Evolutionary conservation across 2,888 invertebrate species (phyloP), one percentile per base, ranked within the genome.

Genomic region (Aleiodes leptofemur): DNA sequence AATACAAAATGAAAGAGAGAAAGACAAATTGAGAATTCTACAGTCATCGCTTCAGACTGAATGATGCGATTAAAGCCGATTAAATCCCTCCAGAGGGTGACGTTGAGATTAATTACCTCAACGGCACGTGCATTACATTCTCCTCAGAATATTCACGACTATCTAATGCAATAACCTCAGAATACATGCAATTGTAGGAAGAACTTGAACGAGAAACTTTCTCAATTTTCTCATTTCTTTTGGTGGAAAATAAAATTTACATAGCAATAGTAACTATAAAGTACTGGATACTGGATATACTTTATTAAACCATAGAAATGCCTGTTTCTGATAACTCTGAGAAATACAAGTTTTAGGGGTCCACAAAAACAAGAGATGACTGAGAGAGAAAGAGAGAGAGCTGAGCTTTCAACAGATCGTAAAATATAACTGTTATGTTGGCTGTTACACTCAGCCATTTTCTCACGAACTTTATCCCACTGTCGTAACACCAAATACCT

Each of bases 51-150:
- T 3, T 43, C n/a, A 1, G 61, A 43, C 43, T n/a, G 61, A 9
- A 16, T 23, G 50, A 43, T 38, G 8, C 43, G 43, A 69, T 69
- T 69, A 69, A 69, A 69, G 69, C 11, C 43, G 56, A 69, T 69
- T 69, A 56, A 43, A 43, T 69, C 56, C 56, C 43, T 23, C 38
- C 11, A 4, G 29, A 69, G 43, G 69, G 43, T 69, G 69, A 56
- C 16, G 34, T 9, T 23, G 43, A 56, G 56, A 69, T 69, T 69
- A 69, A 69, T 69, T 69, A 38, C 56, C 16, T 4, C 11, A 16
- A 38, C 50, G 38, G 29, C 38, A 34, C 34, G 57, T 13, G 16
- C 57, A 13, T 57, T 31, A 34, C 57, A 2, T 14, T 13, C 38
- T 38, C 34, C 8, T 57, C 57, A 29, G 13, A 59, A 59, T 59